phyloP scores from a whole-genome alignment of 1,140 invertebrate genomes.

The Penaeus chinensis region DNA sequence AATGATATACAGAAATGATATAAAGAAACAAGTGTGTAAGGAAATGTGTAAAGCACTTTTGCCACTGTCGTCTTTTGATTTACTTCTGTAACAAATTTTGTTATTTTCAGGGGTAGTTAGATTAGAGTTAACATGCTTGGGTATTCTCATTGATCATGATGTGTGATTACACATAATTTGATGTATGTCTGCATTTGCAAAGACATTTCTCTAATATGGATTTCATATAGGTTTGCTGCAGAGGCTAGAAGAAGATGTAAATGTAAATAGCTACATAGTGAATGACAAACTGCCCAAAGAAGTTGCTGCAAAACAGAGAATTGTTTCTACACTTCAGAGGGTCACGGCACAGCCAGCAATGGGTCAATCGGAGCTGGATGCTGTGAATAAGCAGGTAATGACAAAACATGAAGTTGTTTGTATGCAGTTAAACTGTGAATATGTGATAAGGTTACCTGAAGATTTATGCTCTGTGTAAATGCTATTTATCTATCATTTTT shows the following conservation, averaged over 20 bases:
- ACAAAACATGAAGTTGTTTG: not conserved
- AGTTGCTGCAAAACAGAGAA: conserved; percentile 73
- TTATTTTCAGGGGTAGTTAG: too few relatives aligned
- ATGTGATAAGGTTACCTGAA: not conserved
- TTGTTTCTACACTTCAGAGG: conserved; percentile 77
- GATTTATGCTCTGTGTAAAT: not conserved
- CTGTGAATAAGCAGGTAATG: conserved; percentile 75
- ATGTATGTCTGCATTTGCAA: too few relatives aligned
- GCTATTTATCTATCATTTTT: not conserved
- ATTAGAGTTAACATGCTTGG: too few relatives aligned
- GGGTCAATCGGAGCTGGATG: conserved; percentile 76
- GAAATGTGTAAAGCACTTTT: too few relatives aligned
- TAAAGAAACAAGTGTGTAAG: too few relatives aligned
- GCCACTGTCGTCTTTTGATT: too few relatives aligned
- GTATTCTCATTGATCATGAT: too few relatives aligned
- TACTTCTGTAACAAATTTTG: too few relatives aligned
- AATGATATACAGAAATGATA: too few relatives aligned
- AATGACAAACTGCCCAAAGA: conserved; percentile 85
- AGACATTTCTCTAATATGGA: not conserved
- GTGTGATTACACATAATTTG: too few relatives aligned
- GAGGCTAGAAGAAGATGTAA: conserved; percentile 81
- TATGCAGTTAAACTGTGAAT: not conserved
- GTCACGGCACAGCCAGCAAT: conserved; percentile 78
- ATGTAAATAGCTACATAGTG: conserved; percentile 80
- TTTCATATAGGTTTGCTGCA: conserved; percentile 71